A percentile compares a stretch with the other conserved stretches of the same genome.
Conservation (phyloP, 2,797 vertebrate species). For the Enteromius afrohamiltoni region DNA sequence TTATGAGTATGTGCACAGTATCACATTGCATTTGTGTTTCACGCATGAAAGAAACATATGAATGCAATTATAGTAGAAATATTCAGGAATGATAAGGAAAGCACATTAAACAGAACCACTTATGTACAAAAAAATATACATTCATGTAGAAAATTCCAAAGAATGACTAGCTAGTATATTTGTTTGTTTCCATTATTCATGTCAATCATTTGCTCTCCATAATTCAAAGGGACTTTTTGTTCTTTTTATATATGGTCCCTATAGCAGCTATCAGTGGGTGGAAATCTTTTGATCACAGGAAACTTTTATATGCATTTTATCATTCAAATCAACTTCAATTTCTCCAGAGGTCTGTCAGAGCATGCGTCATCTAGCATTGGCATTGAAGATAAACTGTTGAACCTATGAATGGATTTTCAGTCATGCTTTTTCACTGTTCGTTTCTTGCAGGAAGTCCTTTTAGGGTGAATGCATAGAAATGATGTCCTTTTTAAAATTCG, state of each 20-base stretch:
- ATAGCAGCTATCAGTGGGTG: neutral
- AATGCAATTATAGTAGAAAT: neutral
- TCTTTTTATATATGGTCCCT: neutral
- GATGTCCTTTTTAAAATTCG: neutral
- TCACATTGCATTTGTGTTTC: neutral
- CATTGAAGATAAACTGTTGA: neutral
- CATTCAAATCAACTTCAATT: neutral
- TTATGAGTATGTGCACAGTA: neutral
- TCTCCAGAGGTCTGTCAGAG: neutral
- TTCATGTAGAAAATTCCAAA: neutral
- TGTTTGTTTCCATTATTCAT: neutral
- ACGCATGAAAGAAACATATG: neutral
- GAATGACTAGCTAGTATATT: too few relatives aligned
- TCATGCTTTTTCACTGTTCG: neutral
- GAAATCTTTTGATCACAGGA: neutral
- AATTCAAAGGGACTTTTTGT: neutral
- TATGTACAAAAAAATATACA: neutral
- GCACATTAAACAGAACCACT: neutral
- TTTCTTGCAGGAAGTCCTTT: neutral
- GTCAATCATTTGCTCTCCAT: neutral
- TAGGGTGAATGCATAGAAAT: neutral
- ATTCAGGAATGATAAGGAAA: neutral
- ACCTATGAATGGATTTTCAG: neutral
- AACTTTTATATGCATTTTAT: neutral
- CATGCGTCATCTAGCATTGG: neutral